Percentiles rank a stretch among this genome's conserved stretches.
Evolutionary conservation across 2,113 vertebrate genomes (phyloP).

Genomic region (Oceanodroma tethys): DNA sequence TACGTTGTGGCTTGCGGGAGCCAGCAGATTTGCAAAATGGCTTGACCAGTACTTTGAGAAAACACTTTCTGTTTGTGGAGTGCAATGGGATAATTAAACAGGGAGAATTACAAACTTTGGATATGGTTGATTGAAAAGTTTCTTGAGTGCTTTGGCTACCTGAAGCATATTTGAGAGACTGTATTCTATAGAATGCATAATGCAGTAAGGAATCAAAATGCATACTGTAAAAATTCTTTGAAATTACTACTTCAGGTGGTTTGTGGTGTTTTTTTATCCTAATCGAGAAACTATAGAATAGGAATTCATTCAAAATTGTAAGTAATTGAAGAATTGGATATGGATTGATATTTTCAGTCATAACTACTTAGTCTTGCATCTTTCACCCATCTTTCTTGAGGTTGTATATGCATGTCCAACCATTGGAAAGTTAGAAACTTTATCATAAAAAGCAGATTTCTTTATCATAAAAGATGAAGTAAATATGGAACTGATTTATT

Average conservation of each 20-base stretch:
- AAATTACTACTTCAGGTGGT: background rate
- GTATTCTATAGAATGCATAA: background rate
- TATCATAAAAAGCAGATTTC: background rate
- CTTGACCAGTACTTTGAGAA: slow-evolving; percentile 23
- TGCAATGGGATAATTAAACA: background rate
- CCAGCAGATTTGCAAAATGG: slow-evolving; percentile 49
- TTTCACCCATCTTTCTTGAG: background rate
- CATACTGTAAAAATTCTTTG: background rate
- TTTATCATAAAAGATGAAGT: background rate
- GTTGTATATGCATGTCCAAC: accelerated
- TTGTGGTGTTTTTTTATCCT: background rate
- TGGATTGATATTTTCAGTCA: background rate
- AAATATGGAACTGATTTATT: background rate
- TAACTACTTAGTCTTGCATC: background rate
- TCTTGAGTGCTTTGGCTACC: background rate
- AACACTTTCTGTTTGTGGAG: background rate
- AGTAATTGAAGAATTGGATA: background rate
- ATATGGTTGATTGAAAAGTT: background rate
- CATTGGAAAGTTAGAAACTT: background rate
- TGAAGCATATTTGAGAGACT: background rate
- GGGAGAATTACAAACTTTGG: background rate
- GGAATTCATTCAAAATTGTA: background rate
- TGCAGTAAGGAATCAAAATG: background rate
- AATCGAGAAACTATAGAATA: background rate
- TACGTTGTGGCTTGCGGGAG: slow-evolving; percentile 50